phyloP scores from a whole-genome alignment of 1,140 invertebrate species.

The Dinoponera quadriceps region DNA sequence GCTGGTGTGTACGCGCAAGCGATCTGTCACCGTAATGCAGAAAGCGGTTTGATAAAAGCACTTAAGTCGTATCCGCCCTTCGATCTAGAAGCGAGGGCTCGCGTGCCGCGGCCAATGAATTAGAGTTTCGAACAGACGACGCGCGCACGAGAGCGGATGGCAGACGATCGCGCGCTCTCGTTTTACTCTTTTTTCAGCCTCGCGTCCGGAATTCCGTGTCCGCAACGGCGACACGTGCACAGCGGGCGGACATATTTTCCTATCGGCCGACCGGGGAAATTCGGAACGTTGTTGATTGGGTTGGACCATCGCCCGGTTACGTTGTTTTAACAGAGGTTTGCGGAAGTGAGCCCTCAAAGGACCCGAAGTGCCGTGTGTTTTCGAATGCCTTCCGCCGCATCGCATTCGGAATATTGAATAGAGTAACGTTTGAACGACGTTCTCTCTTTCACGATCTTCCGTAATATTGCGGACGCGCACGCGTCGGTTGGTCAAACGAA shows the following conservation, averaged over 20 bases:
- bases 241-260: constrained; percentile 37
- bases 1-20: constrained; percentile 15
- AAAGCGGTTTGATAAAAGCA: constrained; percentile 69
- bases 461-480: constrained; percentile 22
- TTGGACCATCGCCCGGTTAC: constrained; percentile 47
- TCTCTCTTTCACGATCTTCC: constrained; percentile 21
- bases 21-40: constrained; percentile 62
- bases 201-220: constrained; percentile 18
- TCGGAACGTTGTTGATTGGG: constrained; percentile 47
- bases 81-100: constrained; percentile 66
- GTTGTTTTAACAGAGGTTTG: constrained; percentile 53
- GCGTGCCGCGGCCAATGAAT: constrained; percentile 70
- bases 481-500: background rate
- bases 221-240: constrained; percentile 38
- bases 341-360: constrained; percentile 40
- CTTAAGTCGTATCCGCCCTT: constrained; percentile 71
- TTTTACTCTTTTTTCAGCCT: constrained; percentile 9
- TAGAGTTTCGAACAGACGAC: constrained; percentile 59
- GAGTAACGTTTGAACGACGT: constrained; percentile 33
- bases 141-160: constrained; percentile 26
- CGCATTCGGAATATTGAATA: constrained; percentile 48
- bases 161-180: background rate
- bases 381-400: constrained; percentile 28
- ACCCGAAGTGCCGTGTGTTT: constrained; percentile 10
- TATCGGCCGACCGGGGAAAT: constrained; percentile 2